A percentile compares a stretch with the other conserved stretches of the same genome.
These are phyloP conservation scores for Lampris incognitus DNA, from an alignment of 2,113 vertebrate genomes.

Conservation along the genomic window DNA sequence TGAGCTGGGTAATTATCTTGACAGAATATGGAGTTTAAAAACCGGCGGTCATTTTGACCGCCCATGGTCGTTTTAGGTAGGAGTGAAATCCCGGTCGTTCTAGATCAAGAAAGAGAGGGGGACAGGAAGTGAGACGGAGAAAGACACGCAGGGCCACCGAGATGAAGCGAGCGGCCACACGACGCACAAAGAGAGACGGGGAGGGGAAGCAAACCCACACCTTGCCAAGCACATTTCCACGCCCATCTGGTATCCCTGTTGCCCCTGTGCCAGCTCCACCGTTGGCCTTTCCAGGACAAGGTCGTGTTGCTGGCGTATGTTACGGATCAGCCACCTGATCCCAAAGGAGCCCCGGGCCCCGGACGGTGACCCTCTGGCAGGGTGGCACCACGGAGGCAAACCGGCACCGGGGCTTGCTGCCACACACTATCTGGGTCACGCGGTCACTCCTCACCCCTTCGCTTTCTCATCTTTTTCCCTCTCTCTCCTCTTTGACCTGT, in stretches of 20 bases:
- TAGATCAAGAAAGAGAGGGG: neutral
- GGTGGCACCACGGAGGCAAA: slow-evolving; percentile 28
- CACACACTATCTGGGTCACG: slow-evolving; percentile 39
- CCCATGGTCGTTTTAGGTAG: no score
- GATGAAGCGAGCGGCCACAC: neutral
- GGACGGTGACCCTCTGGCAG: slow-evolving; percentile 44
- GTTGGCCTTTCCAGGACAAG: slow-evolving; percentile 75
- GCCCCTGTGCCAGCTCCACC: slow-evolving; percentile 62
- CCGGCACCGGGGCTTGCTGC: slow-evolving; percentile 31
- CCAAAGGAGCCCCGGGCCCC: slow-evolving; percentile 52
- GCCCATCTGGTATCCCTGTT: slow-evolving; percentile 80
- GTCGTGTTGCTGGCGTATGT: slow-evolving; percentile 80
- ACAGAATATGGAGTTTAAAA: no score
- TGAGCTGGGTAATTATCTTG: no score
- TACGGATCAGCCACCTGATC: slow-evolving; percentile 72
- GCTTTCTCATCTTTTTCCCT: no score
- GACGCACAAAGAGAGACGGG: neutral
- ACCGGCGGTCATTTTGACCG: no score
- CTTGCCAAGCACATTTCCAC: slow-evolving; percentile 79
- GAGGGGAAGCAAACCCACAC: slow-evolving; percentile 25
- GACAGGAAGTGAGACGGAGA: slow-evolving; percentile 29
- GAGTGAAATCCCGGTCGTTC: no score
- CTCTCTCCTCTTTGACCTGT: neutral
- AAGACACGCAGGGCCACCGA: slow-evolving; percentile 27
- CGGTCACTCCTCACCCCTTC: slow-evolving; percentile 8